Percentiles rank a stretch among this genome's conserved stretches.
Evolutionary conservation across 2,797 vertebrate genomes (phyloP).

Genomic region (Thalassophryne amazonica): DNA sequence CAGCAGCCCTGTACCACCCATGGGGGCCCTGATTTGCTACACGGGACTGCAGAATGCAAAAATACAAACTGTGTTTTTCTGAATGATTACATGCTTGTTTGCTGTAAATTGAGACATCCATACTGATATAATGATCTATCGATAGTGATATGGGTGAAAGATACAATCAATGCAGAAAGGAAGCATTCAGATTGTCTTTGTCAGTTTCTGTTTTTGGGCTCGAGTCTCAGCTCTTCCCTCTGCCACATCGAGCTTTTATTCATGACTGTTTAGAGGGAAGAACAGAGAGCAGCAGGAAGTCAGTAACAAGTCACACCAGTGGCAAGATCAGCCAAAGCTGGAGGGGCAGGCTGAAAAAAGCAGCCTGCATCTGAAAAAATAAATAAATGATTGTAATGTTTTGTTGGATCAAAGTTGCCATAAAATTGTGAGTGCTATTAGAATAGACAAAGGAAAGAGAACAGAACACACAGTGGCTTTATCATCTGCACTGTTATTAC

Average conservation of each 20-base stretch:
- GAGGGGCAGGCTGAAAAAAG: slow-evolving; percentile 21
- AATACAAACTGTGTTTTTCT: neutral
- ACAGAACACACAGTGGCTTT: slow-evolving; percentile 7
- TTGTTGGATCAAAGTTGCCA: slow-evolving; percentile 27
- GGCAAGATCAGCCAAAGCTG: slow-evolving; percentile 45
- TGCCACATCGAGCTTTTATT: neutral
- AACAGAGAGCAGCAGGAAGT: slow-evolving; percentile 16
- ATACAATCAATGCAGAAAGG: slow-evolving; percentile 1
- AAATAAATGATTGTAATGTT: slow-evolving; percentile 31
- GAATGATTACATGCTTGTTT: neutral
- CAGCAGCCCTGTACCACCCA: too few relatives aligned
- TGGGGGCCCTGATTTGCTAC: too few relatives aligned
- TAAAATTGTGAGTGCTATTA: slow-evolving; percentile 23
- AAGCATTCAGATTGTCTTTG: neutral
- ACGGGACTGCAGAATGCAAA: neutral
- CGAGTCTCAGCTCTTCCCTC: neutral
- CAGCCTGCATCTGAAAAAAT: slow-evolving; percentile 25
- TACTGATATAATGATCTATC: too few relatives aligned
- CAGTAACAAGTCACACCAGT: slow-evolving; percentile 61
- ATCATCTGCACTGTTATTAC: slow-evolving; percentile 28
- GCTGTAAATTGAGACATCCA: too few relatives aligned
- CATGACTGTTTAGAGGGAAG: slow-evolving; percentile 1
- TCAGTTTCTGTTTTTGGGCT: slow-evolving; percentile 23
- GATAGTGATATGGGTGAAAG: too few relatives aligned
- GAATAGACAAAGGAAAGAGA: slow-evolving; percentile 35